Evolutionary conservation across 1,140 invertebrate genomes (phyloP).

Genomic region (Stegodyphus dumicola): DNA sequence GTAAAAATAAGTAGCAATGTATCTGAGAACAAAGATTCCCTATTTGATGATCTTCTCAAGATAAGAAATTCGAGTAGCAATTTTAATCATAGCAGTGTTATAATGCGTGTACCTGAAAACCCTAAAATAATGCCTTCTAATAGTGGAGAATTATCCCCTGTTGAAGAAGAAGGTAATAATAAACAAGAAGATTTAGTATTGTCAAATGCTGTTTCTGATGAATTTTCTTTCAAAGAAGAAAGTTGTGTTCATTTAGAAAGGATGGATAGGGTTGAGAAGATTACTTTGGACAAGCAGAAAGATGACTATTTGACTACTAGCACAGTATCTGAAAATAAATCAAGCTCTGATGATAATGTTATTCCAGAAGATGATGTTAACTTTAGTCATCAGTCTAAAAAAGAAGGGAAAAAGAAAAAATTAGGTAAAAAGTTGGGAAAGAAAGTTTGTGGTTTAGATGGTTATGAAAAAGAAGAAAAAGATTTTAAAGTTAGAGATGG

Average conservation of each 20-base stretch:
- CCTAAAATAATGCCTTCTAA: neutral
- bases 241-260: no score
- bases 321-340: neutral
- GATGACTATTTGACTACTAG: neutral
- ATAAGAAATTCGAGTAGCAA: constrained; percentile 6
- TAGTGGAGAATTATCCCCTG: neutral
- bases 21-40: constrained; percentile 1
- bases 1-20: neutral
- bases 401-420: constrained; percentile 52
- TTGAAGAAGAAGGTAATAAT: neutral
- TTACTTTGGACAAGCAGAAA: neutral
- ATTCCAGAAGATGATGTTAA: neutral
- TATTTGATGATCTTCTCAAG: constrained; percentile 9
- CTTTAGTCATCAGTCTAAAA: constrained; percentile 9
- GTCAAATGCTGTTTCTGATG: no score
- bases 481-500: constrained; percentile 41
- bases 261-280: neutral
- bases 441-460: constrained; percentile 22
- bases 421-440: constrained; percentile 49
- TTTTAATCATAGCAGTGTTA: constrained; percentile 25
- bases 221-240: no score
- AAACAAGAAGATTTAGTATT: no score
- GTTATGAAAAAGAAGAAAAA: constrained; percentile 50
- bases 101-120: constrained; percentile 11
- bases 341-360: neutral